A percentile compares a stretch with the other conserved stretches of the same genome.
Conservation (phyloP, 2,113 vertebrate genomes). For the Lamprotornis superbus region DNA sequence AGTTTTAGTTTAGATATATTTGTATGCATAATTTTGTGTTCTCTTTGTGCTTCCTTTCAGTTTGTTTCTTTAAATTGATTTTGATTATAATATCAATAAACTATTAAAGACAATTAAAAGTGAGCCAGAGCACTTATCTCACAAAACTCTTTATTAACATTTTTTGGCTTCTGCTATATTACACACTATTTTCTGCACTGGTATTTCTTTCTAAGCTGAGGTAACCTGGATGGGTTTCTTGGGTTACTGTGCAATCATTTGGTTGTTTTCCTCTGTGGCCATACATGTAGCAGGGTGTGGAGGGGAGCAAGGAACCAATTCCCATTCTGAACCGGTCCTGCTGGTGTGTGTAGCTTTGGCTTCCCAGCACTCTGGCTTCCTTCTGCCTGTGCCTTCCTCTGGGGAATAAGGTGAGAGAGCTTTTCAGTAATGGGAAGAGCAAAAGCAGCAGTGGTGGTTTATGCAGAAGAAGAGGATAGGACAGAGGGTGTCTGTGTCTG, state of each 20-base stretch:
- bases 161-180: constrained; percentile 40
- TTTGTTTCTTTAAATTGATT: neutral
- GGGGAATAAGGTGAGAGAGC: neutral
- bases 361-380: neutral
- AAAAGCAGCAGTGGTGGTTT: accelerated
- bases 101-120: neutral
- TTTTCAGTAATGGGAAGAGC: neutral
- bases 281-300: neutral
- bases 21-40: neutral
- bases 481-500: neutral
- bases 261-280: neutral
- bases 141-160: constrained; percentile 6
- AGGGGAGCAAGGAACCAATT: neutral
- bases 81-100: neutral
- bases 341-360: neutral
- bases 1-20: neutral
- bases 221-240: constrained; percentile 50
- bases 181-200: constrained; percentile 25
- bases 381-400: neutral
- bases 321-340: neutral
- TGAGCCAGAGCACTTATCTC: neutral
- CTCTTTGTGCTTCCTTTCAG: neutral
- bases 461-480: neutral
- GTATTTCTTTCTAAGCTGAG: constrained; percentile 32
- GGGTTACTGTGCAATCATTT: constrained; percentile 39